A percentile compares a stretch with the other conserved stretches of the same genome.
Evolutionary conservation across 2,888 invertebrate genomes (phyloP).

Genomic region (Drosophila picticornis): DNA sequence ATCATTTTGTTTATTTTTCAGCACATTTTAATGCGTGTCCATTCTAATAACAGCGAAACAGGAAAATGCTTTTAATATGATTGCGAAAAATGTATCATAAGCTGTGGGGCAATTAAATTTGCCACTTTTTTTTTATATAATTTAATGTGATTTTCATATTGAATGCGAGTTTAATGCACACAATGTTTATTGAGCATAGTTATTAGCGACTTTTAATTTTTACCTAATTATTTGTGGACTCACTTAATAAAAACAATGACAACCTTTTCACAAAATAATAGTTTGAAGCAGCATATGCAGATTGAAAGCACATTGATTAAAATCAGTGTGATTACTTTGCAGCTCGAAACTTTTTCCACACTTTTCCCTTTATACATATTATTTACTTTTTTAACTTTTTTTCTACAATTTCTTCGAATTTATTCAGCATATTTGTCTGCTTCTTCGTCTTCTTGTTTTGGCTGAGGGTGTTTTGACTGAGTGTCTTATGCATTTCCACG

Average conservation of each 20-base stretch:
- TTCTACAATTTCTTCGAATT: constrained; percentile 23
- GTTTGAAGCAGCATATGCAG: not conserved
- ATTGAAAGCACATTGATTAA: not conserved
- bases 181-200: not conserved
- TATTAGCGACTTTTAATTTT: not conserved
- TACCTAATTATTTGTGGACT: not conserved
- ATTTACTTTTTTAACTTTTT: not conserved
- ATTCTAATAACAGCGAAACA: constrained; percentile 44
- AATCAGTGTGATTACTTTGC: not conserved
- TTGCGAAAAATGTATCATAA: constrained; percentile 25
- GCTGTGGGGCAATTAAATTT: constrained; percentile 9
- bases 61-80: constrained; percentile 53
- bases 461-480: constrained; percentile 12
- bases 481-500: constrained; percentile 34
- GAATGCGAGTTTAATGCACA: not conserved
- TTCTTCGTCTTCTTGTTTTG: not conserved
- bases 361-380: not conserved
- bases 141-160: not conserved
- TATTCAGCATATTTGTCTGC: constrained; percentile 22
- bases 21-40: constrained; percentile 38
- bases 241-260: not conserved
- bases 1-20: constrained; percentile 70
- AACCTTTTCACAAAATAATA: not conserved
- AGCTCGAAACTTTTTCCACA: not conserved
- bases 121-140: not conserved